Evolutionary conservation across 2,797 vertebrate species (phyloP).

Genomic region (Pelodytes ibericus): DNA sequence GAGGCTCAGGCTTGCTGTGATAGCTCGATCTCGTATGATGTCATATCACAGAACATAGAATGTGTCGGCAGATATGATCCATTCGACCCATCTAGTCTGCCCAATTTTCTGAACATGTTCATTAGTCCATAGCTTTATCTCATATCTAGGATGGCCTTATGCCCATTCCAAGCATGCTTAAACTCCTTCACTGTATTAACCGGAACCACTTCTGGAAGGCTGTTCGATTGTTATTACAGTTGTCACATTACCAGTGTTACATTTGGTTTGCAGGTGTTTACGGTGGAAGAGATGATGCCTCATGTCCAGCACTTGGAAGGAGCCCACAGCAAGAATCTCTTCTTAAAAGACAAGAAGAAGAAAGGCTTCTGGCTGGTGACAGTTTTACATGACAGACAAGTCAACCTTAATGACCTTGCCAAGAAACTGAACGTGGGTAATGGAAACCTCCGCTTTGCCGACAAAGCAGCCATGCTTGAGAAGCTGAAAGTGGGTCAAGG

Average conservation of each 20-base stretch:
- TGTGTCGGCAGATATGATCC: no score
- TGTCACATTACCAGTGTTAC: background rate
- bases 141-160: no score
- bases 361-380: slow-evolving; percentile 88
- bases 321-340: slow-evolving; percentile 89
- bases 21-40: no score
- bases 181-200: no score
- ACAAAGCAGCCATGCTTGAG: slow-evolving; percentile 85
- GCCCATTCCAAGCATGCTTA: no score
- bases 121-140: no score
- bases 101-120: no score
- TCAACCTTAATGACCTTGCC: slow-evolving; percentile 85
- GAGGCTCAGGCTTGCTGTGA: no score
- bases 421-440: slow-evolving; percentile 86
- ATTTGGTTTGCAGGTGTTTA: slow-evolving; percentile 81
- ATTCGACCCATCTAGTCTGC: no score
- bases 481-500: slow-evolving; percentile 88
- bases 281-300: slow-evolving; percentile 95
- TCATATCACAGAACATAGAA: no score
- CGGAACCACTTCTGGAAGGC: no score
- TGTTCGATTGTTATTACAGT: no score
- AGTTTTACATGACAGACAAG: slow-evolving; percentile 80
- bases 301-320: slow-evolving; percentile 84
- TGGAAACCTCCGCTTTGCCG: slow-evolving; percentile 88
- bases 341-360: slow-evolving; percentile 95